Conservation (phyloP, 1,140 invertebrate genomes). For the Rhyzopertha dominica region DNA sequence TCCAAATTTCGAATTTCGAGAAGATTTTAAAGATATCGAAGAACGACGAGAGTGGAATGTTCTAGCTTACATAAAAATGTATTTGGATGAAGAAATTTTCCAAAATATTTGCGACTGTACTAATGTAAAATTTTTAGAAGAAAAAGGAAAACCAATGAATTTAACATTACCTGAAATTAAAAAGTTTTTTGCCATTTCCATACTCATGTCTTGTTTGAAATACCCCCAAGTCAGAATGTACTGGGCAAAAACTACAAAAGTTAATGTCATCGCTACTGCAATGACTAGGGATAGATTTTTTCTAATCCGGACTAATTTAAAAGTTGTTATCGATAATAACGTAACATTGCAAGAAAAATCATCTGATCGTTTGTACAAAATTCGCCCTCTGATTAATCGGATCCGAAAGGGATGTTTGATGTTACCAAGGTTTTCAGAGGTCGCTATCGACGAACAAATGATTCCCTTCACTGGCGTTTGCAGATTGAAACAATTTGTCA, state of each 20-base stretch:
- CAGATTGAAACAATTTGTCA: conserved; percentile 21
- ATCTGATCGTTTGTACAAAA: conserved; percentile 9
- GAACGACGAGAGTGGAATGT: conserved; percentile 9
- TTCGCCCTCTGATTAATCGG: conserved; percentile 7
- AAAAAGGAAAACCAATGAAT: conserved; percentile 18
- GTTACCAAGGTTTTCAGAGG: conserved; percentile 6
- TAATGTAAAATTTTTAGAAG: conserved; percentile 19
- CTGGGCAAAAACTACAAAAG: conserved; percentile 7
- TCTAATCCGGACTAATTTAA: not conserved
- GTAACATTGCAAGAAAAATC: not conserved
- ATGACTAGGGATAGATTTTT: conserved; percentile 3
- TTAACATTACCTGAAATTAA: conserved; percentile 16
- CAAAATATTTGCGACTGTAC: conserved; percentile 20
- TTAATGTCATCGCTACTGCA: not conserved
- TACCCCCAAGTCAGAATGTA: conserved; percentile 22
- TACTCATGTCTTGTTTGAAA: conserved; percentile 24
- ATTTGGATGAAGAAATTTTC: too few relatives aligned
- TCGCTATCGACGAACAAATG: conserved; percentile 23
- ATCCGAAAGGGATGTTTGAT: conserved; percentile 12
- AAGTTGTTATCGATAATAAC: not conserved
- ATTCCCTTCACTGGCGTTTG: conserved; percentile 17
- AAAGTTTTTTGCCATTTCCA: conserved; percentile 19
- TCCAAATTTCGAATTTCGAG: conserved; percentile 13
- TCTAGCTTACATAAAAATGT: conserved; percentile 13
- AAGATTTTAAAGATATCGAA: conserved; percentile 10